Conservation (phyloP, 1,140 invertebrate genomes). For the Laodelphax striatellus region DNA sequence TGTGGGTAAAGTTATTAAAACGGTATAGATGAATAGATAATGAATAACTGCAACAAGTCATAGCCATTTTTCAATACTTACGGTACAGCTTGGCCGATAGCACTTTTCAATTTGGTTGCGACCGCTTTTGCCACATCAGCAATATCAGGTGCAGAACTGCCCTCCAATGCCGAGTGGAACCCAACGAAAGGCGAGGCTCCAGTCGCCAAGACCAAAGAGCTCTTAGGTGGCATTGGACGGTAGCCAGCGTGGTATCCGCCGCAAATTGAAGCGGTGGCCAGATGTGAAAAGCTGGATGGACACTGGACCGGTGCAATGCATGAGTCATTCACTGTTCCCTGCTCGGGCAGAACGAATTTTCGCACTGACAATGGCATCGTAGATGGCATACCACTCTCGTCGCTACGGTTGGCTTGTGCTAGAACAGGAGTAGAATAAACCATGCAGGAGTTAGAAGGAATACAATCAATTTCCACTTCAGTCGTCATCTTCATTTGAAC, state of each 20-base stretch:
- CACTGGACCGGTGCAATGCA: conserved; percentile 63
- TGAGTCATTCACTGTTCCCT: conserved; percentile 62
- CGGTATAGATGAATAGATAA: too few species aligned
- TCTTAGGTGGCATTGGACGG: conserved; percentile 60
- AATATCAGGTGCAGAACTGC: conserved; percentile 55
- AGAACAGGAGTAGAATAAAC: conserved; percentile 20
- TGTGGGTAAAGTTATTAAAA: too few species aligned
- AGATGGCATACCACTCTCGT: conserved; percentile 43
- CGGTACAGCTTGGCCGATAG: conserved; percentile 60
- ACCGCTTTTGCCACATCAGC: conserved; percentile 82
- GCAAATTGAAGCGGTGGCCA: conserved; percentile 65
- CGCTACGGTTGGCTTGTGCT: conserved; percentile 61
- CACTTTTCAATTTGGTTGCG: conserved; percentile 74
- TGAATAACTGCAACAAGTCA: too few species aligned
- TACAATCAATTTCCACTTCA: not conserved
- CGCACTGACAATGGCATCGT: conserved; percentile 49
- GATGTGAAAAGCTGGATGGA: conserved; percentile 74
- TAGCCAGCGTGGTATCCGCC: conserved; percentile 63
- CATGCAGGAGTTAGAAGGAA: not conserved
- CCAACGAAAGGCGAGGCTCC: conserved; percentile 75
- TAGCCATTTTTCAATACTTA: conserved; percentile 35
- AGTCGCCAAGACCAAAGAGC: conserved; percentile 62
- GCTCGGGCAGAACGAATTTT: conserved; percentile 75
- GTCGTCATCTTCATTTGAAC: not conserved
- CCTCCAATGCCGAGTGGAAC: conserved; percentile 84